Conservation (phyloP, 2,797 vertebrate genomes). For the Oreochromis mossambicus region DNA sequence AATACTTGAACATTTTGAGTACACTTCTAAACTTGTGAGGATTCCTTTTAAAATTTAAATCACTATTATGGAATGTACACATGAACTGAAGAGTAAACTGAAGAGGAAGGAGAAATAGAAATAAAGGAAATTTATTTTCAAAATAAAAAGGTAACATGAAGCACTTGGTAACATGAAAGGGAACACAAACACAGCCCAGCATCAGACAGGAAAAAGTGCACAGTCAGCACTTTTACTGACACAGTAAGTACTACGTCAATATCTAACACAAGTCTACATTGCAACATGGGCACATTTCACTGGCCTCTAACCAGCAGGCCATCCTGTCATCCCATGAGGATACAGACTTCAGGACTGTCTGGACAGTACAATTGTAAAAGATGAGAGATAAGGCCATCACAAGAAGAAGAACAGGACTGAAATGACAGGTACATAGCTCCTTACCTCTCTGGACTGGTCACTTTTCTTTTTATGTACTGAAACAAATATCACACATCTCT, state of each 20-base stretch:
- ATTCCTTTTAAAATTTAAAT: neutral
- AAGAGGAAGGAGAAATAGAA: neutral
- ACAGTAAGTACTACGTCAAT: conserved; percentile 24
- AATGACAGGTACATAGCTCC: conserved; percentile 39
- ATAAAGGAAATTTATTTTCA: neutral
- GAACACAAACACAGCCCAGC: neutral
- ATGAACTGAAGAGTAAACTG: neutral
- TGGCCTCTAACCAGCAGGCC: conserved; percentile 18
- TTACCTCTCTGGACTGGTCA: neutral
- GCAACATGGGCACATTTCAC: neutral
- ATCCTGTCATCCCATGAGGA: neutral
- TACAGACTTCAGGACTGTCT: conserved; percentile 10
- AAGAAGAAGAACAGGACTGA: conserved; percentile 15
- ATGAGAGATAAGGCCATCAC: conserved; percentile 25
- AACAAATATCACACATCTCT: neutral
- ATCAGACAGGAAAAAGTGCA: neutral
- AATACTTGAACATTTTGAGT: neutral
- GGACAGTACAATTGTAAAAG: neutral
- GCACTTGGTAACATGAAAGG: neutral
- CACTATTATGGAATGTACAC: neutral
- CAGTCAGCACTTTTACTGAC: neutral
- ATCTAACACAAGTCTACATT: neutral
- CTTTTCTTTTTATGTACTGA: neutral
- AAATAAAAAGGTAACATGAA: neutral
- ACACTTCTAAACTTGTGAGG: neutral